Conservation (phyloP, 2,888 invertebrate genomes). For the Sinelater perroti region DNA sequence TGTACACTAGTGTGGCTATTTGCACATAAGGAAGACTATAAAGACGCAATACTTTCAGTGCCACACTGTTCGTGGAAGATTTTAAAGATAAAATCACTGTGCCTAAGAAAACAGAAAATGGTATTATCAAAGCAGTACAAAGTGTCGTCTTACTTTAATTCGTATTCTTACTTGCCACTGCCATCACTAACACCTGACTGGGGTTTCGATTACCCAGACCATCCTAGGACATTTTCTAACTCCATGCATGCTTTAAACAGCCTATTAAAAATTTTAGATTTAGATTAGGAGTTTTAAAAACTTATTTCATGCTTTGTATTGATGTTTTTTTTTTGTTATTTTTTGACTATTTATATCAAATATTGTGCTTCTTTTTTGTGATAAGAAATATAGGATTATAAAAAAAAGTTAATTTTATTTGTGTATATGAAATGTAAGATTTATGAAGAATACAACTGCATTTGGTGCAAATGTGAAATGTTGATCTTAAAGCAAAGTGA, state of each 20-base stretch:
- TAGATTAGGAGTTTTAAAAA: too few relatives aligned
- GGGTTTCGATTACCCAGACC: conserved; percentile 53
- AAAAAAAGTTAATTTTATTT: too few relatives aligned
- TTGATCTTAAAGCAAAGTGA: too few relatives aligned
- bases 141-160: conserved; percentile 46
- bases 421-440: too few relatives aligned
- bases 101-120: conserved; percentile 55
- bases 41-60: conserved; percentile 55
- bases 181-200: conserved; percentile 55
- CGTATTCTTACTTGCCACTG: conserved; percentile 40
- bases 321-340: too few relatives aligned
- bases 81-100: conserved; percentile 48
- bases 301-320: too few relatives aligned
- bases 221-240: conserved; percentile 53
- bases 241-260: conserved; percentile 51
- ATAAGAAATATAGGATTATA: too few relatives aligned
- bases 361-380: too few relatives aligned
- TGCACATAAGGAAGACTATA: conserved; percentile 63
- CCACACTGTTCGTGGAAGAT: conserved; percentile 50
- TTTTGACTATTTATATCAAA: too few relatives aligned
- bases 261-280: conserved; percentile 38
- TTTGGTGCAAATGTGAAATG: too few relatives aligned
- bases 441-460: too few relatives aligned
- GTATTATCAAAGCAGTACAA: conserved; percentile 42
- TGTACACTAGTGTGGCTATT: conserved; percentile 75